Percentiles rank a stretch among this genome's conserved stretches.
These are phyloP conservation scores for Lonchura striata DNA, from an alignment of 2,113 vertebrate genomes.

Conservation along the genomic window DNA sequence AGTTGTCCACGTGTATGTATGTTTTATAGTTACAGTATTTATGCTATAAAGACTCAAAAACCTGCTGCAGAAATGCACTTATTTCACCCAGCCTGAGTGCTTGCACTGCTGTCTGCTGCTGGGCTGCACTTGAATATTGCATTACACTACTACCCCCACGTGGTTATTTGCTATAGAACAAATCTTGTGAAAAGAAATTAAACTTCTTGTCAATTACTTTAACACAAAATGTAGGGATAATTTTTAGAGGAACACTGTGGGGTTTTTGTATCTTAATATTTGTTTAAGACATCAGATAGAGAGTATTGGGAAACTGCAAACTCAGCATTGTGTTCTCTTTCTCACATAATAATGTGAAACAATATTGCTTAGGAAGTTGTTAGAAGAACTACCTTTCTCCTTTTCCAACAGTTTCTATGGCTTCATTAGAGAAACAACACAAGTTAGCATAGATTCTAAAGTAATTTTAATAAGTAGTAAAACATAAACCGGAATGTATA, in stretches of 20 bases:
- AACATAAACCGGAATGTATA: neutral
- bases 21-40: neutral
- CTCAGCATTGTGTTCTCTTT: neutral
- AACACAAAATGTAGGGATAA: neutral
- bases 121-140: neutral
- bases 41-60: neutral
- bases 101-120: neutral
- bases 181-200: neutral
- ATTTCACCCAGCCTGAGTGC: fast-evolving
- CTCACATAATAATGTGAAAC: neutral
- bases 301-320: neutral
- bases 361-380: neutral
- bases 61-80: neutral
- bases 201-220: neutral
- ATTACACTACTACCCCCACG: constrained; percentile 64
- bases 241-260: neutral
- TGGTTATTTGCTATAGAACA: constrained; percentile 37
- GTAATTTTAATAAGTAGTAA: neutral
- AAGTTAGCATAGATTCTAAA: neutral
- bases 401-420: neutral
- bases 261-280: neutral
- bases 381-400: neutral
- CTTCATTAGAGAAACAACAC: neutral
- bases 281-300: neutral
- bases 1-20: fast-evolving